Base-by-base conservation (phyloP, 2,113 vertebrate species). In the Zosterops japonicus region DNA sequence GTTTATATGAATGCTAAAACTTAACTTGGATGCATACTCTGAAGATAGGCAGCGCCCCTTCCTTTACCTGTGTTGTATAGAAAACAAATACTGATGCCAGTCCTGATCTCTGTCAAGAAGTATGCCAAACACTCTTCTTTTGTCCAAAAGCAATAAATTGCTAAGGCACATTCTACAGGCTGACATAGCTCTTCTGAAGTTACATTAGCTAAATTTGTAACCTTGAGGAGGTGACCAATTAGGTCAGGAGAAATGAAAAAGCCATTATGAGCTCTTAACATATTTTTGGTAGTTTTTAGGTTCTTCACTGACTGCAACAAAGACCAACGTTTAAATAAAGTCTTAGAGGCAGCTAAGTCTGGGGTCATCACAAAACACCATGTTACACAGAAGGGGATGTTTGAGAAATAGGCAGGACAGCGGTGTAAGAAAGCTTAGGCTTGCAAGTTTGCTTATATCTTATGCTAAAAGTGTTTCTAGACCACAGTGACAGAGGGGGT, bases 401-500 rank as follows among this genome's bases (percentile, higher is more conserved):
- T 68, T 64, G 31, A 77, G 23, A 53, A 88, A 49, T 19, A 63
- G 9, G 5, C 25, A 35, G 24, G 55, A 39, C 8, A 61, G 20
- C 4, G 11, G 1, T 72, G 35, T 49, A 74, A 64, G 8, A 25
- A 85, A 44, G 7, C 6, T 81, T 44, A 39, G 5, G 15, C 53
- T 35, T 56, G 18, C 33, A 60, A 12, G 6, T 65, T 57, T 88
- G 18, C 2, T 44, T 89, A 56, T 12, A 46, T 65, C 15, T 85
- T 49, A 33, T 5, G 8, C 6, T 65, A 24, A 75, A 44, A 70
- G 21, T 16, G 16, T 35, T 64, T 24, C 15, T 41, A 64, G 31
- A 83, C 11, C 27, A 15, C 0, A 0, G 6, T 44, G 50, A 59
- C 9, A 24, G 39, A 57, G 3, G 1, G 1, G 0, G 3, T 77